phyloP scores from a whole-genome alignment of 2,797 vertebrate species.

The Syndactyla subalaris region DNA sequence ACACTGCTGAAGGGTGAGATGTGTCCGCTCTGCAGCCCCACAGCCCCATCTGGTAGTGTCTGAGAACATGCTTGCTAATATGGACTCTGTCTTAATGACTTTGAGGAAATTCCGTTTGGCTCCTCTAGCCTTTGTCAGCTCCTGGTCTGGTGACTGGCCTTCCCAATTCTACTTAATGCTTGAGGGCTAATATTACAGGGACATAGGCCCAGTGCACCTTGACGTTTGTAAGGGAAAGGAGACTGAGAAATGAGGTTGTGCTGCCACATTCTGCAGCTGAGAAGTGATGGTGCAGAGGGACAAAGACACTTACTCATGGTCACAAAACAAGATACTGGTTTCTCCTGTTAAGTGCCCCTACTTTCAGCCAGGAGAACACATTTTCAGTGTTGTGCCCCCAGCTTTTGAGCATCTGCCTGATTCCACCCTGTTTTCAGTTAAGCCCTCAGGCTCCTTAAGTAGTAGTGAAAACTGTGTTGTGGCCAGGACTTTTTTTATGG shows the following conservation, averaged over 20 bases:
- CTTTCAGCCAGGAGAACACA: not conserved
- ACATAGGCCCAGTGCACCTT: not conserved
- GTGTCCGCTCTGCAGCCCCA: not conserved
- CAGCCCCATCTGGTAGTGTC: no score
- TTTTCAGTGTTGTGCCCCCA: not conserved
- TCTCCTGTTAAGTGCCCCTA: not conserved
- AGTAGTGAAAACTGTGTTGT: not conserved
- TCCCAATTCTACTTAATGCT: not conserved
- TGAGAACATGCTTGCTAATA: not conserved
- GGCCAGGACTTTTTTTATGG: not conserved
- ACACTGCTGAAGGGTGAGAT: not conserved
- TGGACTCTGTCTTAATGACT: not conserved
- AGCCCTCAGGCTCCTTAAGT: not conserved
- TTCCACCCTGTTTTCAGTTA: not conserved
- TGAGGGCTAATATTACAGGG: not conserved
- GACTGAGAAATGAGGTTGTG: not conserved
- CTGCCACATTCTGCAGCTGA: not conserved
- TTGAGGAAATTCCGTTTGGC: not conserved
- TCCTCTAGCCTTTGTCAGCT: not conserved
- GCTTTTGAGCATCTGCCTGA: not conserved
- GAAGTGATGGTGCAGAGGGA: not conserved
- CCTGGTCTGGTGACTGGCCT: not conserved
- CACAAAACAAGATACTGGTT: not conserved
- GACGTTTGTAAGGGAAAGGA: not conserved
- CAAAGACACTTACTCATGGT: not conserved